Percentiles rank a stretch among this genome's conserved stretches.
phyloP scores from a whole-genome alignment of 2,113 vertebrate genomes.

The Laticauda laticaudata region DNA sequence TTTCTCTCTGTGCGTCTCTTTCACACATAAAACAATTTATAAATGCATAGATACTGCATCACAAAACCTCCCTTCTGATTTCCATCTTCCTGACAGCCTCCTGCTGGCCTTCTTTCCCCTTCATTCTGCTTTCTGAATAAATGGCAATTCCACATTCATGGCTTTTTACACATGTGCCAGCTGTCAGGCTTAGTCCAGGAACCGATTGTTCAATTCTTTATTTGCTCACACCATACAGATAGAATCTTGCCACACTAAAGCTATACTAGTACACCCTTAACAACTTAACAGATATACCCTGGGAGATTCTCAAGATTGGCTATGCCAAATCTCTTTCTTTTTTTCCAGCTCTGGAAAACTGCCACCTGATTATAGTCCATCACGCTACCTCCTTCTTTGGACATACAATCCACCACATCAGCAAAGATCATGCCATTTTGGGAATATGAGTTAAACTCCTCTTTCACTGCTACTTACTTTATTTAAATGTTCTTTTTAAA shows the following conservation, averaged over 20 bases:
- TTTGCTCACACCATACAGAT: neutral
- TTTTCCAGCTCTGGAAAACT: neutral
- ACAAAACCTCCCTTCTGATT: neutral
- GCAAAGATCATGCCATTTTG: neutral
- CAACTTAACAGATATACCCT: neutral
- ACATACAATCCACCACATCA: neutral
- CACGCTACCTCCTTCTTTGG: neutral
- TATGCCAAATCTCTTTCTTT: neutral
- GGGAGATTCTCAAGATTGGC: neutral
- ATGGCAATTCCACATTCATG: neutral
- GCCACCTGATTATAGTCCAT: neutral
- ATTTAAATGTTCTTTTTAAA: neutral
- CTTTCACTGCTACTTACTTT: too few relatives aligned
- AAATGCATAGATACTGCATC: neutral
- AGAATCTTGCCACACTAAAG: neutral
- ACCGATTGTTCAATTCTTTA: neutral
- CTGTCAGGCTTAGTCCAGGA: neutral
- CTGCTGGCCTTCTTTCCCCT: neutral
- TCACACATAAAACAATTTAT: neutral
- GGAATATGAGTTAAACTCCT: neutral
- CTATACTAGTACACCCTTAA: neutral
- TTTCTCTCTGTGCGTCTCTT: neutral
- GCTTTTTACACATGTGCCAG: neutral
- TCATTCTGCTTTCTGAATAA: neutral
- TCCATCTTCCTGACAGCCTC: neutral